Base-by-base conservation (phyloP, 2,888 invertebrate species). In the Raillietiella orientalis region DNA sequence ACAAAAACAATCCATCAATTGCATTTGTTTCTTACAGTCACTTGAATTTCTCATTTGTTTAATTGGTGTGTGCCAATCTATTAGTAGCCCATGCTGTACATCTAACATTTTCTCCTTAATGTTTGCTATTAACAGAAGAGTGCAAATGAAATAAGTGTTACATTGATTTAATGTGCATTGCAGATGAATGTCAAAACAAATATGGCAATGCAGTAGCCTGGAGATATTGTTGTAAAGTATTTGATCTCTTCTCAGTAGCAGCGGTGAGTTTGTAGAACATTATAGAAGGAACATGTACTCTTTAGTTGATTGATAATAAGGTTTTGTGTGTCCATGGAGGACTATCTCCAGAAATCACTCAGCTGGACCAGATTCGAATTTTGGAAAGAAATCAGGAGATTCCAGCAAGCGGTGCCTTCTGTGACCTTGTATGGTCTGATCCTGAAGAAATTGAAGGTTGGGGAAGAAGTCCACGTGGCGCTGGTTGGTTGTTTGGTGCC, bases 401-500 rank as follows among this genome's bases (percentile, higher is more conserved):
- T 42, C 93, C 93, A 22, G 84, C 90, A 44, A 84, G 84, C 59
- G 96, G 93, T 32, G 75, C 84, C 25, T 82, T 90, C 47, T 90
- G 93, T 60, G 96, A 93, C 59, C 58, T 99, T 35, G 70, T 96
- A 26, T 96, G 96, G 96, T 93, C 93, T 4, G 96, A 96, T 52
- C 96, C 96, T 16, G 90, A 93, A 41, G 87, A 93, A 41, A 70
- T 87, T 28, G 72, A 82, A 32, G 64, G 64, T 37, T 90, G 90
- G 84, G 59, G 69, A 21, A 62, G 77, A 28, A 84, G 82, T 52
- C 87, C 90, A 0, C 57, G 93, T 36, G 93, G 93, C 17, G 93
- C 93, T 27, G 93, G 93, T 9, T 90, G 87, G 75, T 50, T 96
- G 25, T 96, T 96, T 50, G 93, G 96, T 16, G 65, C 72, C 36